Percentiles rank a stretch among this genome's conserved stretches.
These are phyloP conservation scores for Hippocampus kuda DNA, from an alignment of 2,797 vertebrate genomes.

Conservation along the genomic window DNA sequence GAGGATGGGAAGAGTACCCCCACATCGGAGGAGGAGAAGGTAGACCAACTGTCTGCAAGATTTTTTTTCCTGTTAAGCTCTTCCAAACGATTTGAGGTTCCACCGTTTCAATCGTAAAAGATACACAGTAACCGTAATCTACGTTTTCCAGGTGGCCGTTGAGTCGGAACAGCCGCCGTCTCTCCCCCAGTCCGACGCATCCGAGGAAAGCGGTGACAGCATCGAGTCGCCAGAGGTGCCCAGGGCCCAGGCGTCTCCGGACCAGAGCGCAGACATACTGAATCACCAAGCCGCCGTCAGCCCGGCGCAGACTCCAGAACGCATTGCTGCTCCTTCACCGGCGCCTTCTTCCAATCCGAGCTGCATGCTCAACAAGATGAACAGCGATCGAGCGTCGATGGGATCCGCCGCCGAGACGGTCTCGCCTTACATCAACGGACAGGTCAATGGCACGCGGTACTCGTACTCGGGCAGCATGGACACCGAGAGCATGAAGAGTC, in stretches of 20 bases:
- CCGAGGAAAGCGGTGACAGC: conserved; percentile 20
- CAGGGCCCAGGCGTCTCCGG: conserved; percentile 1
- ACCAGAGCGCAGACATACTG: neutral
- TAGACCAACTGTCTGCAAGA: conserved; percentile 8
- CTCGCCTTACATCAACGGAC: conserved; percentile 28
- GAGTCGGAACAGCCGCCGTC: conserved; percentile 44
- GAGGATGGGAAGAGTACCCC: conserved; percentile 64
- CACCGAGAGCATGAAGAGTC: conserved; percentile 74
- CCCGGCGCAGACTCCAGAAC: conserved; percentile 1
- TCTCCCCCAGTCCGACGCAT: conserved; percentile 8
- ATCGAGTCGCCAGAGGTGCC: conserved; percentile 12
- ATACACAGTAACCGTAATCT: neutral
- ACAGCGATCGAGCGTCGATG: conserved; percentile 11
- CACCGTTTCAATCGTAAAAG: neutral
- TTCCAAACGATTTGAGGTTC: neutral
- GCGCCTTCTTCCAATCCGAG: conserved; percentile 7
- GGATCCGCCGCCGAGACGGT: conserved; percentile 34
- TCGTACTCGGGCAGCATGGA: conserved; percentile 72
- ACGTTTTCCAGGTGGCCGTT: conserved; percentile 34
- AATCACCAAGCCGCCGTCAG: conserved; percentile 1
- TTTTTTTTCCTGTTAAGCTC: neutral
- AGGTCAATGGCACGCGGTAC: conserved; percentile 62
- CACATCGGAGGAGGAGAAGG: conserved; percentile 67
- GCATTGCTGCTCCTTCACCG: neutral
- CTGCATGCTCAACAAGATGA: conserved; percentile 19